These are phyloP conservation scores for Graptemys geographica DNA, from an alignment of 2,797 vertebrate genomes.

Conservation along the genomic window DNA sequence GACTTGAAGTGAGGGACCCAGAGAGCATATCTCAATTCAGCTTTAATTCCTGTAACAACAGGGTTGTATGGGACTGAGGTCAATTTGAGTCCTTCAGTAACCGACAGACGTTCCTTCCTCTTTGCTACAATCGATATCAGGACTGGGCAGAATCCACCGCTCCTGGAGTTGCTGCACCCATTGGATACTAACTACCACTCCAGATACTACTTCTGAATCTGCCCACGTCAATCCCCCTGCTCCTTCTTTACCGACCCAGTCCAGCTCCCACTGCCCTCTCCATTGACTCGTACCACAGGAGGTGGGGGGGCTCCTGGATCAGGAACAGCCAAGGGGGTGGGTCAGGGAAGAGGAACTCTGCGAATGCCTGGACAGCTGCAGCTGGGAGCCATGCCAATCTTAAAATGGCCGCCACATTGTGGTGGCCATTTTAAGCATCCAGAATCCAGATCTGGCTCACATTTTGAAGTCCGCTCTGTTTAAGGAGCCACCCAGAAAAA, in stretches of 20 bases:
- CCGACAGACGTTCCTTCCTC: neutral
- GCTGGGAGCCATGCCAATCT: neutral
- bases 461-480: neutral
- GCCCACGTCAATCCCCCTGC: neutral
- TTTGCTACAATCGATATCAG: neutral
- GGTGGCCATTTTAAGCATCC: neutral
- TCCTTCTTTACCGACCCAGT: neutral
- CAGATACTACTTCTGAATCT: neutral
- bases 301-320: accelerated
- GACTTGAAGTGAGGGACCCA: accelerated
- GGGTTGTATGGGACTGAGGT: neutral
- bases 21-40: neutral
- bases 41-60: neutral
- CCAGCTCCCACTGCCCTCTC: neutral
- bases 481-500: neutral
- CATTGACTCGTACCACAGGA: accelerated
- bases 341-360: neutral
- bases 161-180: neutral
- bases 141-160: neutral
- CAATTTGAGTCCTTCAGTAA: neutral
- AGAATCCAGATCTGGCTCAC: neutral
- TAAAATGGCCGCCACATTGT: neutral
- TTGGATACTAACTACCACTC: neutral
- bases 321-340: neutral
- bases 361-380: neutral